A percentile compares a stretch with the other conserved stretches of the same genome.
Conservation (phyloP, 2,797 vertebrate genomes). For the Cyclura pinguis region DNA sequence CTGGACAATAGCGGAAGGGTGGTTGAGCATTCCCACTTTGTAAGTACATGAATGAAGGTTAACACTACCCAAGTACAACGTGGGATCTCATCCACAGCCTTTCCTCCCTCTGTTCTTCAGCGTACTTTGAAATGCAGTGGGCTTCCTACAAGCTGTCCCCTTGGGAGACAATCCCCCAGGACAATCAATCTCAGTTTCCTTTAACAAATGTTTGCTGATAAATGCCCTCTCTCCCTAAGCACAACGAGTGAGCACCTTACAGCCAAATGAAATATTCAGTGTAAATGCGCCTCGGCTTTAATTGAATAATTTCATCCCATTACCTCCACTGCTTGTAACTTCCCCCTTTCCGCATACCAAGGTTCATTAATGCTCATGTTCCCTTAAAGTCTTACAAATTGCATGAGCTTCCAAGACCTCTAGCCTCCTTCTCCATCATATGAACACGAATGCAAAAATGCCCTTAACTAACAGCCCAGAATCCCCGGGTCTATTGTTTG, state of each 20-base stretch:
- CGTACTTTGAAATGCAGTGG: not conserved
- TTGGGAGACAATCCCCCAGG: not conserved
- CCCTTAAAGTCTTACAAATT: slow-evolving; percentile 21
- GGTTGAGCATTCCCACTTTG: too few species aligned
- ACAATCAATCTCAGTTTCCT: not conserved
- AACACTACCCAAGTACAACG: too few species aligned
- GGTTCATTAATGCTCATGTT: not conserved
- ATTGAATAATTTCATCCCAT: not conserved
- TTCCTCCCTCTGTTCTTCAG: too few species aligned
- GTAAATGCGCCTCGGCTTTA: not conserved
- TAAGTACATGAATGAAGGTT: too few species aligned
- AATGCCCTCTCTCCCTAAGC: not conserved
- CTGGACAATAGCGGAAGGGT: too few species aligned
- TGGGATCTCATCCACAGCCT: not conserved
- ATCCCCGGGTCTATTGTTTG: not conserved
- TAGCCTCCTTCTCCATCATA: not conserved
- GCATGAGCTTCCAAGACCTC: accelerated
- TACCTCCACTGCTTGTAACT: not conserved
- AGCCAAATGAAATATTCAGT: slow-evolving; percentile 7
- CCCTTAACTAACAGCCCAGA: slow-evolving; percentile 3
- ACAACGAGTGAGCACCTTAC: not conserved
- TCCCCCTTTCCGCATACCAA: not conserved
- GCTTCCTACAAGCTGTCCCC: not conserved
- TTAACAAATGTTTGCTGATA: not conserved
- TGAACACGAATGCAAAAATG: not conserved